Base-by-base conservation (phyloP, 2,113 vertebrate species). In the Odocoileus hemionus region DNA sequence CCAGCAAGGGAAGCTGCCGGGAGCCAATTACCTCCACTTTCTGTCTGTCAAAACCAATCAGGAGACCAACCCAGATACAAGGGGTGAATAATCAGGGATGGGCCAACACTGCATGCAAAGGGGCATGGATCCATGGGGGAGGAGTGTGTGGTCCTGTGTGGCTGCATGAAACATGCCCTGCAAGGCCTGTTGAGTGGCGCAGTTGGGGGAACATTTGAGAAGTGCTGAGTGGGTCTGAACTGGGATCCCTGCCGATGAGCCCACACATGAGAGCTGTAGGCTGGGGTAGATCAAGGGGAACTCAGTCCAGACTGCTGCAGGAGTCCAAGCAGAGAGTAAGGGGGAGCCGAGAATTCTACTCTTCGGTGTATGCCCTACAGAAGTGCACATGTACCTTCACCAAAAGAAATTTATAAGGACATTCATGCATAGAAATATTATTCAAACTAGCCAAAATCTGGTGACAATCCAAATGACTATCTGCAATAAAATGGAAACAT, bases 81-180 rank as follows among this genome's bases (percentile, higher is more conserved):
- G 45, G 36, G 36, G n/a, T 21, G 36, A 36, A n/a, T 21, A 6
- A 4, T 55, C 5, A 0, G 28, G 39, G 58, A 39, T 7, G 21
- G 47, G 7, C 58, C 15, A 28, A 26, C 21, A 3, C 1, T 30
- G 33, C 58, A 28, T 5, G 67, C 83, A 11, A 33, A 21, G 47
- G 61, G 47, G 19, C 28, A 4, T 26, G 57, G 30, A 26, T 64
- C 55, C 36, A 13, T 1, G 1, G 2, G 13, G 17, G n/a, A 33
- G 26, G 36, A 45, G 25, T 2, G 11, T 30, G 36, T 28, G 47
- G 55, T 57, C 7, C 0, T 16, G 5, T 7, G 26, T 6, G 1
- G 33, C 47, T 60, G 7, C 19, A 5, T 26, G 3, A 85, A 52
- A 19, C 52, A 23, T 1, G 54, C 9, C 23, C 76, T 19, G 14